Evolutionary conservation across 2,113 vertebrate species (phyloP).

Genomic region (Hoplias malabaricus): DNA sequence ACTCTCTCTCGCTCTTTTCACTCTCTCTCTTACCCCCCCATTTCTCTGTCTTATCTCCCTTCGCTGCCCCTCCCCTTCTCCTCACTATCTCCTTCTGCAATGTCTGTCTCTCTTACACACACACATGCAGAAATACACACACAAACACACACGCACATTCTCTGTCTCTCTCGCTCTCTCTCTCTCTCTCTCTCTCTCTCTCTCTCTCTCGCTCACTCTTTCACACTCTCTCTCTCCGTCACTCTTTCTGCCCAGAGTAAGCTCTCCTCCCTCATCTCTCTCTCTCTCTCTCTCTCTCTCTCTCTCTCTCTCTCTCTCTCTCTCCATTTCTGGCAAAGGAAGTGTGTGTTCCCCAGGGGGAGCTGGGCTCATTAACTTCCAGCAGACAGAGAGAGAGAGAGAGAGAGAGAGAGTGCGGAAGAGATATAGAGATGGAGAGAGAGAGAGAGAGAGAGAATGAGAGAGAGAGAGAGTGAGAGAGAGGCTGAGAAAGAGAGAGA

Average conservation of each 20-base stretch:
- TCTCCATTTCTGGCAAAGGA: conserved; percentile 55
- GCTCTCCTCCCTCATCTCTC: conserved; percentile 51
- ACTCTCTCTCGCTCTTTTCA: conserved; percentile 64
- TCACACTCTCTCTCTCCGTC: conserved; percentile 38
- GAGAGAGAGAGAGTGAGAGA: conserved; percentile 21
- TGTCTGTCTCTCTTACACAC: conserved; percentile 32
- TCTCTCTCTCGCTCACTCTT: conserved; percentile 39
- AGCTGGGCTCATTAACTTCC: conserved; percentile 64
- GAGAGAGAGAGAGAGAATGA: conserved; percentile 21
- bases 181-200: conserved; percentile 5
- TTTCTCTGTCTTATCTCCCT: conserved; percentile 51
- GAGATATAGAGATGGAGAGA: conserved; percentile 23
- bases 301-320: too few species aligned
- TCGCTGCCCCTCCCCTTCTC: conserved; percentile 61
- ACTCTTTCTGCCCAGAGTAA: conserved; percentile 44
- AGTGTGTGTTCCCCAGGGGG: conserved; percentile 62
- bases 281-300: conserved; percentile 44
- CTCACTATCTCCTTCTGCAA: conserved; percentile 51
- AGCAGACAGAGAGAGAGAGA: conserved; percentile 68
- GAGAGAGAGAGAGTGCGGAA: conserved; percentile 44
- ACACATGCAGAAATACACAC: conserved; percentile 34
- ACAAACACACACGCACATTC: conserved; percentile 30
- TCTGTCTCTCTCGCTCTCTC: conserved; percentile 34
- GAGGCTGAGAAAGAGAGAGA: background rate
- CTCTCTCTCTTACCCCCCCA: conserved; percentile 59